Evolutionary conservation across 1,140 invertebrate species (phyloP).

Genomic region (Sycobia sp.): DNA sequence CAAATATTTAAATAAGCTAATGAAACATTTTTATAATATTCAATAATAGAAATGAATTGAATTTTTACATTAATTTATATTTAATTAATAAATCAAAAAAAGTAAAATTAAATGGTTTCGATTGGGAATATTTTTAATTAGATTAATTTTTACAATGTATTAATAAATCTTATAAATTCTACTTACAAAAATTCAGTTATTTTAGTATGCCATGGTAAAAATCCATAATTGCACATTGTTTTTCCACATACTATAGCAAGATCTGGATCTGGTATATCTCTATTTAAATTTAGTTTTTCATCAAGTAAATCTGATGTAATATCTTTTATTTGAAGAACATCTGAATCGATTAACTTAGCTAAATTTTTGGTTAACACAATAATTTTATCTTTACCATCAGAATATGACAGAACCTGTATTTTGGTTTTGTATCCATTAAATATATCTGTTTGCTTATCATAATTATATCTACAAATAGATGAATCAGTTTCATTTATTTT

Average conservation of each 20-base stretch:
- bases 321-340: conserved; percentile 48
- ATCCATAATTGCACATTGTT: conserved; percentile 65
- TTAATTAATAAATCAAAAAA: background rate
- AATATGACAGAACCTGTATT: conserved; percentile 57
- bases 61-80: background rate
- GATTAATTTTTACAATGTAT: background rate
- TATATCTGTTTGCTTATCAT: conserved; percentile 26
- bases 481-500: background rate
- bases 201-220: conserved; percentile 75
- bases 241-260: conserved; percentile 68
- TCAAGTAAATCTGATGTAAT: conserved; percentile 60
- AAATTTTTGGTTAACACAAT: conserved; percentile 52
- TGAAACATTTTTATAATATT: background rate
- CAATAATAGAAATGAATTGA: background rate
- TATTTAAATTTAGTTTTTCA: conserved; percentile 57
- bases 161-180: background rate
- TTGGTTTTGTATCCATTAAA: conserved; percentile 54
- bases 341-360: conserved; percentile 48
- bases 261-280: conserved; percentile 69
- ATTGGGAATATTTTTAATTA: background rate
- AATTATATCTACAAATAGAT: background rate
- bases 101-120: background rate
- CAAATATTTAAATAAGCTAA: background rate
- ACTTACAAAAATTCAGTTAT: conserved; percentile 71
- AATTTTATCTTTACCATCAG: conserved; percentile 66